phyloP scores from a whole-genome alignment of 2,113 vertebrate species.

The Carassius gibelio region DNA sequence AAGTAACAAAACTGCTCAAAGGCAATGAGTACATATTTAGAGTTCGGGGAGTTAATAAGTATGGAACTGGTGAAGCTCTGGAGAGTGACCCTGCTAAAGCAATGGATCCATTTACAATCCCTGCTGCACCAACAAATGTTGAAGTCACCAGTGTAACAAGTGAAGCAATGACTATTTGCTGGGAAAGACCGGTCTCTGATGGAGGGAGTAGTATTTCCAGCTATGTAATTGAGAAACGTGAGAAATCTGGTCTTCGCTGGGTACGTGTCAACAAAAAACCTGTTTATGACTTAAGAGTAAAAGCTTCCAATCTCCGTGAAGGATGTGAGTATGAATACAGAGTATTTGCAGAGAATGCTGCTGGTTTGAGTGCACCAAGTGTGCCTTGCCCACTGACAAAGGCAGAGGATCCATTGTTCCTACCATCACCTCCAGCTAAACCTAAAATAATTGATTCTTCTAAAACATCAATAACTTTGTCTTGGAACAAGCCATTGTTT shows the following conservation, averaged over 20 bases:
- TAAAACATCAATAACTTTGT: constrained; percentile 84
- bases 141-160: constrained; percentile 91
- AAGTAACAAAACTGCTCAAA: constrained; percentile 93
- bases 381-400: constrained; percentile 82
- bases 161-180: constrained; percentile 95
- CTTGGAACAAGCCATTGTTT: constrained; percentile 94
- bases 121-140: constrained; percentile 87
- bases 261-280: constrained; percentile 97
- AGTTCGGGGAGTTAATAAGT: constrained; percentile 94
- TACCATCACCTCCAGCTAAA: constrained; percentile 92
- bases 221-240: constrained; percentile 94
- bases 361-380: constrained; percentile 92
- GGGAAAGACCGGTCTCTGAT: constrained; percentile 93
- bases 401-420: constrained; percentile 93
- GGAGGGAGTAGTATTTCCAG: constrained; percentile 92
- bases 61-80: constrained; percentile 89
- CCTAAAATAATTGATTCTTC: constrained; percentile 91
- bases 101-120: constrained; percentile 89
- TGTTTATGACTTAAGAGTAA: constrained; percentile 96
- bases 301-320: constrained; percentile 89
- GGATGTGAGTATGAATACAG: constrained; percentile 95
- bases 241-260: constrained; percentile 94
- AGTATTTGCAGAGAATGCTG: constrained; percentile 95
- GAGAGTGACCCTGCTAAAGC: constrained; percentile 90
- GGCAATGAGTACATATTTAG: constrained; percentile 98